Percentiles rank a stretch among this genome's conserved stretches.
Evolutionary conservation across 2,797 vertebrate species (phyloP).

Genomic region (Paramormyrops hopkinsi): DNA sequence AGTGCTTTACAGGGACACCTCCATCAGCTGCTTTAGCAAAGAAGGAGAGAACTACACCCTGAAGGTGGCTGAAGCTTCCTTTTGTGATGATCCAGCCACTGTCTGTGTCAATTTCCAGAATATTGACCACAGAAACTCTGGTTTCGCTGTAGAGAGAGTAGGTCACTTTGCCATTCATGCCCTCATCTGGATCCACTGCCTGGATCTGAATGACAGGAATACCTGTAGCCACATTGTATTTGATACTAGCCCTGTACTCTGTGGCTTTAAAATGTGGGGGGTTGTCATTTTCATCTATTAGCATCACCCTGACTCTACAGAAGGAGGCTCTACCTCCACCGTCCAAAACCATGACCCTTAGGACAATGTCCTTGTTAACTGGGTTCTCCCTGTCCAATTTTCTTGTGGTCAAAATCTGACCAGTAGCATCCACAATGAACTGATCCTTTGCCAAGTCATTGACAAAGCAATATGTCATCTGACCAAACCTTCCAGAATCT

Average conservation of each 20-base stretch:
- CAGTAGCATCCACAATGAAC: slow-evolving; percentile 77
- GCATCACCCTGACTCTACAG: slow-evolving; percentile 88
- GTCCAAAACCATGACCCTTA: slow-evolving; percentile 90
- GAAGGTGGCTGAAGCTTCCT: slow-evolving; percentile 79
- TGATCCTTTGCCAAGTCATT: slow-evolving; percentile 86
- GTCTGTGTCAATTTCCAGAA: slow-evolving; percentile 83
- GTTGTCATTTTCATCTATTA: slow-evolving; percentile 93
- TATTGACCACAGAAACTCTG: slow-evolving; percentile 73
- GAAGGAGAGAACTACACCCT: slow-evolving; percentile 84
- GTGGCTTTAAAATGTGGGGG: slow-evolving; percentile 82
- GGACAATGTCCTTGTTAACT: slow-evolving; percentile 79
- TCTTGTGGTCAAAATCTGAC: slow-evolving; percentile 76
- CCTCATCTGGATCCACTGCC: slow-evolving; percentile 84
- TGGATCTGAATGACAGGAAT: slow-evolving; percentile 86
- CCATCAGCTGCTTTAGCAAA: slow-evolving; percentile 89
- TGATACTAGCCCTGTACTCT: slow-evolving; percentile 85
- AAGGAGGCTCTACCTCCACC: slow-evolving; percentile 89
- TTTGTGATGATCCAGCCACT: slow-evolving; percentile 90
- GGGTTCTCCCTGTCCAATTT: slow-evolving; percentile 85
- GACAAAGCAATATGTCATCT: slow-evolving; percentile 80
- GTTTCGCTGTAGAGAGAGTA: slow-evolving; percentile 84
- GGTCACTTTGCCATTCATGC: slow-evolving; percentile 81
- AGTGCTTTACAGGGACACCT: slow-evolving; percentile 80
- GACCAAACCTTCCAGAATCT: slow-evolving; percentile 77
- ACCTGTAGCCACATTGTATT: slow-evolving; percentile 81